Conservation (phyloP, 2,888 invertebrate genomes). For the Papilio gigon region DNA sequence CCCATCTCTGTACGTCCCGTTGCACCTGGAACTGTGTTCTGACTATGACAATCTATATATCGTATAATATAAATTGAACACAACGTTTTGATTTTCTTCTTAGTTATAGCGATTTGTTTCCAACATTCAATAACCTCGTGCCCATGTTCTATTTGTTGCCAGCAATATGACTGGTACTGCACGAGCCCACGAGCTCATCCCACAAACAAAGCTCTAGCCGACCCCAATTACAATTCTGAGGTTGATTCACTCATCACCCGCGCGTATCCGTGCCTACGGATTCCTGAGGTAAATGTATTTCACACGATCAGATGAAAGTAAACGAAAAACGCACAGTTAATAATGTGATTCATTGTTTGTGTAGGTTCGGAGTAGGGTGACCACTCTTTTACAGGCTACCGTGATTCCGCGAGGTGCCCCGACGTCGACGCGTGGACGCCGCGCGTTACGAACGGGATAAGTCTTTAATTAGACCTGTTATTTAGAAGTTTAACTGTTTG, state of each 20-base stretch:
- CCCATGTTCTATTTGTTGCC: background rate
- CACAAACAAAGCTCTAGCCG: background rate
- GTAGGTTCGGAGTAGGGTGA: background rate
- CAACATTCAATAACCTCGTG: background rate
- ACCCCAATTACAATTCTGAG: constrained; percentile 4
- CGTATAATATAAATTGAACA: too few species aligned
- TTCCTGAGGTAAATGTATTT: constrained; percentile 25
- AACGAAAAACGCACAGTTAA: constrained; percentile 13
- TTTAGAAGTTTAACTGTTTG: too few species aligned
- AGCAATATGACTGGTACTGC: background rate
- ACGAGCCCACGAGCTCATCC: background rate
- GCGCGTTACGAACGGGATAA: too few species aligned
- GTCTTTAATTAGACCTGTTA: too few species aligned
- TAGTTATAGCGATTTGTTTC: too few species aligned
- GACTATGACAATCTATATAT: too few species aligned
- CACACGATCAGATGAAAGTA: constrained; percentile 14
- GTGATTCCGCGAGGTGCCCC: too few species aligned
- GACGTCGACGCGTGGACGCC: background rate
- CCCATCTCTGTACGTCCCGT: too few species aligned
- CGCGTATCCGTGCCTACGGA: constrained; percentile 12
- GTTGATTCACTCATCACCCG: constrained; percentile 23
- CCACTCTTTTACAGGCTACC: background rate
- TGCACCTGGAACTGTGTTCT: too few species aligned
- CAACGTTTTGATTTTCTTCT: too few species aligned
- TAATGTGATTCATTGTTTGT: constrained; percentile 29